Evolutionary conservation across 2,888 invertebrate species (phyloP).

Genomic region (Apamea sordens): DNA sequence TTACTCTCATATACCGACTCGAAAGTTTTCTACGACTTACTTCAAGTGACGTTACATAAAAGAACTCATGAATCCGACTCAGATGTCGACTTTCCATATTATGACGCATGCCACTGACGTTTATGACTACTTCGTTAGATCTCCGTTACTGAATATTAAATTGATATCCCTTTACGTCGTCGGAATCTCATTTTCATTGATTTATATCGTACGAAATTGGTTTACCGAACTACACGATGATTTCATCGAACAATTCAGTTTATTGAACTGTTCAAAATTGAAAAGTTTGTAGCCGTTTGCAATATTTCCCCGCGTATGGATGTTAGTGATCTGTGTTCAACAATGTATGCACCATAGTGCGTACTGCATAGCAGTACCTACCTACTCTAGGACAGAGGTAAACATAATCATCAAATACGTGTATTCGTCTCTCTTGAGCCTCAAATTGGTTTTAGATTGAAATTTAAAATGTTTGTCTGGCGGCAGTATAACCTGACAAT

Average conservation of each 20-base stretch:
- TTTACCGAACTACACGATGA: conserved; percentile 79
- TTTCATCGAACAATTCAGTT: conserved; percentile 78
- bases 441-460: conserved; percentile 48
- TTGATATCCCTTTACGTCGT: conserved; percentile 72
- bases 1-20: conserved; percentile 78
- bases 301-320: conserved; percentile 58
- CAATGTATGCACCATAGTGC: background rate
- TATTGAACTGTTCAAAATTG: conserved; percentile 77
- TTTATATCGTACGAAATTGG: conserved; percentile 80
- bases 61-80: conserved; percentile 77
- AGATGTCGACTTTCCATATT: conserved; percentile 71
- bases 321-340: conserved; percentile 30
- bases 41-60: conserved; percentile 81
- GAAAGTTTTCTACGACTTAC: conserved; percentile 79
- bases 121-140: conserved; percentile 70
- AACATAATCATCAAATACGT: conserved; percentile 1
- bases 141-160: conserved; percentile 73
- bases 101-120: conserved; percentile 71
- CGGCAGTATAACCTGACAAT: conserved; percentile 63
- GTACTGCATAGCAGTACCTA: background rate
- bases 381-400: background rate
- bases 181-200: conserved; percentile 76
- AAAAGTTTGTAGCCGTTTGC: conserved; percentile 69
- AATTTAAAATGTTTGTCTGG: conserved; percentile 53
- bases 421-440: conserved; percentile 2